Percentiles rank a stretch among this genome's conserved stretches.
Evolutionary conservation across 2,797 vertebrate species (phyloP).

Genomic region (Tenualosa thibaudeaui): DNA sequence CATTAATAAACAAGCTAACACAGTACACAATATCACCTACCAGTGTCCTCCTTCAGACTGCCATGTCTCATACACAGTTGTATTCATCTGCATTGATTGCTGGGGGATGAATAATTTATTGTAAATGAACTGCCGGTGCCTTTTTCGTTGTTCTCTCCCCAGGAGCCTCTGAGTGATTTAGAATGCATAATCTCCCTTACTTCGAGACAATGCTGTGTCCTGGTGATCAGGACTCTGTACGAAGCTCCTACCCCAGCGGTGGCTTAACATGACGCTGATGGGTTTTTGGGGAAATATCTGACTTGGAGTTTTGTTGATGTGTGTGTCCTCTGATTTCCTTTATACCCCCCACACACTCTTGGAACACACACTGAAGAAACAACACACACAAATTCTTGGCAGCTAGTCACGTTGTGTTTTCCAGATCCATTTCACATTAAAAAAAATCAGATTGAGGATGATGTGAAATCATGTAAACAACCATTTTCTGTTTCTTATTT

Average conservation of each 20-base stretch:
- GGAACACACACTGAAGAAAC: not conserved
- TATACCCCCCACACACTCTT: not conserved
- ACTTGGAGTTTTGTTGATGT: not conserved
- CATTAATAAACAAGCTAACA: not conserved
- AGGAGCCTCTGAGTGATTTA: not conserved
- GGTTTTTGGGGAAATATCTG: not conserved
- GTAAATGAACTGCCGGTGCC: not conserved
- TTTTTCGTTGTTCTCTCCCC: not conserved
- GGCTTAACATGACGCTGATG: not conserved
- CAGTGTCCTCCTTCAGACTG: not conserved
- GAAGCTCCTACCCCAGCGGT: not conserved
- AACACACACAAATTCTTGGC: not conserved
- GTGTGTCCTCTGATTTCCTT: not conserved
- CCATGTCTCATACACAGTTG: not conserved
- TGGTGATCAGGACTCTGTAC: not conserved
- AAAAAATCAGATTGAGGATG: not conserved
- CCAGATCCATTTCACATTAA: not conserved
- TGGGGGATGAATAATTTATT: constrained; percentile 21
- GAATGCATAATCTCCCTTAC: not conserved
- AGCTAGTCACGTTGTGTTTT: not conserved
- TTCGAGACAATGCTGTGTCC: not conserved
- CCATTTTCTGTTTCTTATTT: not conserved
- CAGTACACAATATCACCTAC: not conserved
- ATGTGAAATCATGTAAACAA: not conserved
- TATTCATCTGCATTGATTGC: constrained; percentile 22